Conservation (phyloP, 2,797 vertebrate species). For the Prionace glauca region DNA sequence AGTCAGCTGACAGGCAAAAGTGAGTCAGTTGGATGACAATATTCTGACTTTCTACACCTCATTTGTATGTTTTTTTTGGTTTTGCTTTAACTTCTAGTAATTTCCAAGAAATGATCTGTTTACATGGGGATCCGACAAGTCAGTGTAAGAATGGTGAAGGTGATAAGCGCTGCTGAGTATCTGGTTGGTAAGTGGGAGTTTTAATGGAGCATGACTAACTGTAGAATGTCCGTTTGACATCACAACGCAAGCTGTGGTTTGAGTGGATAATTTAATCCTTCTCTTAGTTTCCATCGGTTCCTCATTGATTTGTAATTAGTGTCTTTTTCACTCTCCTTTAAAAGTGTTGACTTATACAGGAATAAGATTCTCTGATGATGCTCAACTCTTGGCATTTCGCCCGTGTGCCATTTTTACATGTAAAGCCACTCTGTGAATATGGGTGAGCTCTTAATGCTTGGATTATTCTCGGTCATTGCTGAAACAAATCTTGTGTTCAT, state of each 20-base stretch:
- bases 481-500: not conserved
- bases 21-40: not conserved
- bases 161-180: not conserved
- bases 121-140: not conserved
- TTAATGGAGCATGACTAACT: not conserved
- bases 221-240: not conserved
- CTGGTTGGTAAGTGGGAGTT: not conserved
- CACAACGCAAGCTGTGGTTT: not conserved
- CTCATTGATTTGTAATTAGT: not conserved
- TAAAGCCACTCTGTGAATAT: not conserved
- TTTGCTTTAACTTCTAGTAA: not conserved
- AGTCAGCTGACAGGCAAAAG: not conserved
- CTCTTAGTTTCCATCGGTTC: not conserved
- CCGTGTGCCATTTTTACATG: not conserved
- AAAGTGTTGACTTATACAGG: not conserved
- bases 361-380: not conserved
- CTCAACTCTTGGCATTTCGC: not conserved
- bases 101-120: not conserved
- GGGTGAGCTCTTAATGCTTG: not conserved
- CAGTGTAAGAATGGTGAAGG: not conserved
- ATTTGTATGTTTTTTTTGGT: not conserved
- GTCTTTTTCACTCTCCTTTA: not conserved
- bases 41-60: not conserved
- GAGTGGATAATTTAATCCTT: not conserved
- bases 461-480: not conserved